Percentiles rank a stretch among this genome's conserved stretches.
Conservation (phyloP, 2,797 vertebrate genomes). For the Petrocephalus schoutedeni region DNA sequence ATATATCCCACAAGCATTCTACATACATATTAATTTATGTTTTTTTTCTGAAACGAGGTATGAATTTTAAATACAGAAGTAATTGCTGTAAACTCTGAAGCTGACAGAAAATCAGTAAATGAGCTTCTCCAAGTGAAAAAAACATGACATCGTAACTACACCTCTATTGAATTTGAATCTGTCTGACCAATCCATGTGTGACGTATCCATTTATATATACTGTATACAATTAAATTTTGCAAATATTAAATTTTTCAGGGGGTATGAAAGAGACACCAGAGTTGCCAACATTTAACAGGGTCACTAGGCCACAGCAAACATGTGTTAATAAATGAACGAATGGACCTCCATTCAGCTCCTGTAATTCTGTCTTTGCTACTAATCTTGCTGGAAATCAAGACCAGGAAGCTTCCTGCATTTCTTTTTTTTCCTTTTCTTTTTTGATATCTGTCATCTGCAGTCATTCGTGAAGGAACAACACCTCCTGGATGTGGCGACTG, state of each 20-base stretch:
- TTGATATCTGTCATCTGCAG: neutral
- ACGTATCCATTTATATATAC: neutral
- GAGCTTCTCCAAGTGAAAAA: constrained; percentile 55
- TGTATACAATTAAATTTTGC: neutral
- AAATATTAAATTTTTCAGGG: neutral
- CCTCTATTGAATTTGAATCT: neutral
- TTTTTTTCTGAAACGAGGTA: constrained; percentile 49
- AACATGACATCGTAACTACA: constrained; percentile 22
- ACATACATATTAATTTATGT: constrained; percentile 61
- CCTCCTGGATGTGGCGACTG: too few relatives aligned
- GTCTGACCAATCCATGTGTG: neutral
- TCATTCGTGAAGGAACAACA: neutral
- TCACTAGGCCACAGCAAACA: neutral
- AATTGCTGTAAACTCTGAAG: constrained; percentile 57
- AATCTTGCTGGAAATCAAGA: neutral
- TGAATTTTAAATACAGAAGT: constrained; percentile 66
- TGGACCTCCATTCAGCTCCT: neutral
- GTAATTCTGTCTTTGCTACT: neutral
- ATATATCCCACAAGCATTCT: constrained; percentile 51
- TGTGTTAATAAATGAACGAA: neutral
- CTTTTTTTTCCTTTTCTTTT: neutral
- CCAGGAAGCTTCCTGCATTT: neutral
- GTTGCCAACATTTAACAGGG: neutral
- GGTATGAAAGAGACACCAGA: neutral
- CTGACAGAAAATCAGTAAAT: constrained; percentile 67